Conservation (phyloP, 2,888 invertebrate genomes). For the Yponomeuta cagnagella region DNA sequence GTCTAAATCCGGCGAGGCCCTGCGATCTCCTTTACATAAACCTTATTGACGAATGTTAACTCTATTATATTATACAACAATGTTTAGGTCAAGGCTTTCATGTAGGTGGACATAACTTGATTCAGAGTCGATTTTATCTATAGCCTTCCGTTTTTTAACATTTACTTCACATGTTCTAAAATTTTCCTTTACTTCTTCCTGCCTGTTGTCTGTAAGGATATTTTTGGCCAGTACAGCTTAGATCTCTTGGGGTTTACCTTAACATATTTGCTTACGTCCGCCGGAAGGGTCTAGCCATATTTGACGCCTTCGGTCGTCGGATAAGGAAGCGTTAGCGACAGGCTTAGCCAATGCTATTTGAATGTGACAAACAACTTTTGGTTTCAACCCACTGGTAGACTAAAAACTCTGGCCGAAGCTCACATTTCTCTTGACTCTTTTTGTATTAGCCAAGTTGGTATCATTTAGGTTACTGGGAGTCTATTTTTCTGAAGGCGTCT, state of each 20-base stretch:
- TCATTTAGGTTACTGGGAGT: too few species aligned
- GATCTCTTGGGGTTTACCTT: constrained; percentile 2
- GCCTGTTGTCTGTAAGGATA: not conserved
- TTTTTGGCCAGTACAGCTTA: not conserved
- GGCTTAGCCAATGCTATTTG: constrained; percentile 42
- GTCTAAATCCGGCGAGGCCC: constrained; percentile 9
- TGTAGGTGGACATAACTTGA: constrained; percentile 7
- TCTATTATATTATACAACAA: constrained; percentile 29
- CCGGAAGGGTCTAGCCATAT: constrained; percentile 54
- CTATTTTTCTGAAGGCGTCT: too few species aligned
- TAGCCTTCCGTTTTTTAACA: not conserved
- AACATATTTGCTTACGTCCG: constrained; percentile 35
- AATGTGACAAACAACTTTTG: constrained; percentile 34
- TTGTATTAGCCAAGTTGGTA: too few species aligned
- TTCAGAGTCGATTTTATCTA: not conserved
- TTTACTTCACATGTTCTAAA: not conserved
- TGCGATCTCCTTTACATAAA: constrained; percentile 13
- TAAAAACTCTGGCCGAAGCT: not conserved
- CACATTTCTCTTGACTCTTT: constrained; percentile 11
- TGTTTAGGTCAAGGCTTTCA: constrained; percentile 40
- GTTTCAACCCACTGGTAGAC: constrained; percentile 36
- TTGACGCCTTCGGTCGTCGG: constrained; percentile 32
- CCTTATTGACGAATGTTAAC: constrained; percentile 26
- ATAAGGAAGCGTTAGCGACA: constrained; percentile 36
- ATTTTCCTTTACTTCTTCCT: not conserved